Conservation (phyloP, 2,888 invertebrate genomes). For the Tryphoninae sp. region DNA sequence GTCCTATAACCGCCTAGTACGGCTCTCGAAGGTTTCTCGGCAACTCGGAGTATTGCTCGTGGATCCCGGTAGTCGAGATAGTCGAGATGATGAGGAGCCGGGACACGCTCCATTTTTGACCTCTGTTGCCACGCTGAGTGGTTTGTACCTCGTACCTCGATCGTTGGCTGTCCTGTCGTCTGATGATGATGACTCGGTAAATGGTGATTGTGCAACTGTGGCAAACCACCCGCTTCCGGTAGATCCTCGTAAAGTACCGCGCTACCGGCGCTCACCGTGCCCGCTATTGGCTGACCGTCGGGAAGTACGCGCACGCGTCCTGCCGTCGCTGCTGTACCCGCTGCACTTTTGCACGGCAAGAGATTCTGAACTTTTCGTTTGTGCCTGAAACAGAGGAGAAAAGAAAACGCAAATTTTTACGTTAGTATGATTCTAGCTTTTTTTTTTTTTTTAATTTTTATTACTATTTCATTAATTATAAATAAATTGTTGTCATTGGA, state of each 20-base stretch:
- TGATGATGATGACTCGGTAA: slow-evolving; percentile 66
- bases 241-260: slow-evolving; percentile 90
- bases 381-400: slow-evolving; percentile 85
- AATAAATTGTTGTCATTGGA: too few species aligned
- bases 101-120: slow-evolving; percentile 68
- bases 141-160: slow-evolving; percentile 77
- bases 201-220: slow-evolving; percentile 79
- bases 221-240: slow-evolving; percentile 85
- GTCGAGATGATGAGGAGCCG: slow-evolving; percentile 78
- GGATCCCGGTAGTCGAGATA: slow-evolving; percentile 80
- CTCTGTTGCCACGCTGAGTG: slow-evolving; percentile 71
- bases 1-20: slow-evolving; percentile 78
- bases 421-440: slow-evolving; percentile 10
- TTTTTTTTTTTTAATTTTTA: slow-evolving; percentile 1
- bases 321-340: slow-evolving; percentile 81
- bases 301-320: slow-evolving; percentile 78
- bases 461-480: background rate
- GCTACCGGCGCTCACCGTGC: slow-evolving; percentile 77
- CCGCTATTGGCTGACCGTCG: slow-evolving; percentile 81
- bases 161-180: slow-evolving; percentile 75
- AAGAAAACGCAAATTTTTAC: slow-evolving; percentile 21
- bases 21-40: slow-evolving; percentile 77
- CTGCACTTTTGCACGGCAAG: slow-evolving; percentile 90
- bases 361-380: slow-evolving; percentile 94
- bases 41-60: slow-evolving; percentile 77